Conservation (phyloP, 1,140 invertebrate species). For the Ceratina japonica region DNA sequence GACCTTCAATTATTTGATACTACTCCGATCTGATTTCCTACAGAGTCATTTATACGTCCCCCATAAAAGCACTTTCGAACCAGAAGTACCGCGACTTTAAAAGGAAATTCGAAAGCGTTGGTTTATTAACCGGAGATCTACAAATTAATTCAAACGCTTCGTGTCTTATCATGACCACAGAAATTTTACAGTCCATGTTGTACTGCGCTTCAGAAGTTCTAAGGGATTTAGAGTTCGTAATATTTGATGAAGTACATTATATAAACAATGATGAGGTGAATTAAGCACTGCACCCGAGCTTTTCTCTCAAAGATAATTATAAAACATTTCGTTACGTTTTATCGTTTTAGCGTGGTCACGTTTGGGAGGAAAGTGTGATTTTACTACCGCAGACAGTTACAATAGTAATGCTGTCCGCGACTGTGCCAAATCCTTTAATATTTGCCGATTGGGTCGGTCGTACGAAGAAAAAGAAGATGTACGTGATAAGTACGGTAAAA, state of each 20-base stretch:
- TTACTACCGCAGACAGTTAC: slow-evolving; percentile 95
- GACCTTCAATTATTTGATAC: not conserved
- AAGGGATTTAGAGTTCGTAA: slow-evolving; percentile 98
- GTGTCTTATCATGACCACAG: slow-evolving; percentile 99
- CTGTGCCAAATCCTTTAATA: slow-evolving; percentile 97
- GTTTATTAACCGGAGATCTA: slow-evolving; percentile 96
- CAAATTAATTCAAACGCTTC: slow-evolving; percentile 96
- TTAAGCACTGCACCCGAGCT: slow-evolving; percentile 11
- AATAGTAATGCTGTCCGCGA: slow-evolving; percentile 98
- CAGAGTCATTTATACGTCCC: slow-evolving; percentile 98
- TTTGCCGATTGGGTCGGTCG: slow-evolving; percentile 98
- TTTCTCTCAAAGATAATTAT: slow-evolving; percentile 1
- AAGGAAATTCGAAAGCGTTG: slow-evolving; percentile 94
- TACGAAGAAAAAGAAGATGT: slow-evolving; percentile 95
- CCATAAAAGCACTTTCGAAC: slow-evolving; percentile 99
- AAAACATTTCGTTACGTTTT: not conserved
- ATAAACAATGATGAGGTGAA: slow-evolving; percentile 96
- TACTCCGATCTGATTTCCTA: slow-evolving; percentile 65
- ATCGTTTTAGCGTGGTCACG: slow-evolving; percentile 91
- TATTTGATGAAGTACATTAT: slow-evolving; percentile 99
- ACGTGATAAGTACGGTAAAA: slow-evolving; percentile 95
- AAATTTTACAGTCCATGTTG: slow-evolving; percentile 98
- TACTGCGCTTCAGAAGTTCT: slow-evolving; percentile 97
- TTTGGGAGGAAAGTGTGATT: slow-evolving; percentile 99
- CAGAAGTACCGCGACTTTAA: slow-evolving; percentile 99